A percentile compares a stretch with the other conserved stretches of the same genome.
These are phyloP conservation scores for Silurus glanis DNA, from an alignment of 2,113 vertebrate species.

Conservation along the genomic window DNA sequence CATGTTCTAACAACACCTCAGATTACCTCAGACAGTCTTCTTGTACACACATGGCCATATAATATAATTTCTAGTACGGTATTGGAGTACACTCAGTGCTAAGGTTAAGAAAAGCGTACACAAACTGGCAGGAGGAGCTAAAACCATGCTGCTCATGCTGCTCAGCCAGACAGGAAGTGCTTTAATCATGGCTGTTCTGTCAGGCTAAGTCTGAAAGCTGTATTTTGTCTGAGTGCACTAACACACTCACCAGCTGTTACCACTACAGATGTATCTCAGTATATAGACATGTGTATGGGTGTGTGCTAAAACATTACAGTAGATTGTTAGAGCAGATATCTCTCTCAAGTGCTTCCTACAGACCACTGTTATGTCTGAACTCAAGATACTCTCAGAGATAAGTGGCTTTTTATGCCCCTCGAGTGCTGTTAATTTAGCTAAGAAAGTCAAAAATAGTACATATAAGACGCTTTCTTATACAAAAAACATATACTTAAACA, in stretches of 20 bases:
- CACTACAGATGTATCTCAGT: constrained; percentile 36
- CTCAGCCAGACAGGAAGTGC: constrained; percentile 68
- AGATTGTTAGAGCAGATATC: constrained; percentile 19
- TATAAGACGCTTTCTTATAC: not conserved
- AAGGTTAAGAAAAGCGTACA: constrained; percentile 32
- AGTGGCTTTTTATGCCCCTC: constrained; percentile 1
- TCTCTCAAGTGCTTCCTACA: constrained; percentile 40
- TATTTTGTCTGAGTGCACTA: constrained; percentile 66
- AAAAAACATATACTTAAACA: no score
- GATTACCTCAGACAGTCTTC: not conserved
- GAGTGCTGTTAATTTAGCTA: not conserved
- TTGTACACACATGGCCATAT: not conserved
- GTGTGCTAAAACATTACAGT: constrained; percentile 1
- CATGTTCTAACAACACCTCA: not conserved
- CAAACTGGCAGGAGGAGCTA: constrained; percentile 49
- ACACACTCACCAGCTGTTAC: constrained; percentile 64
- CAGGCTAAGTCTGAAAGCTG: constrained; percentile 37
- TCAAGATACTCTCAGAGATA: constrained; percentile 13
- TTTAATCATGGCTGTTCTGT: constrained; percentile 71
- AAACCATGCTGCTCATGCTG: constrained; percentile 35
- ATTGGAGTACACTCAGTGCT: constrained; percentile 41
- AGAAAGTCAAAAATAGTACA: not conserved
- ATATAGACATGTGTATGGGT: not conserved
- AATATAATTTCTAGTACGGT: constrained; percentile 40
- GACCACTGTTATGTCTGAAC: constrained; percentile 13